Conservation (phyloP, 2,113 vertebrate species). For the Serranochromis macrocephalus region DNA sequence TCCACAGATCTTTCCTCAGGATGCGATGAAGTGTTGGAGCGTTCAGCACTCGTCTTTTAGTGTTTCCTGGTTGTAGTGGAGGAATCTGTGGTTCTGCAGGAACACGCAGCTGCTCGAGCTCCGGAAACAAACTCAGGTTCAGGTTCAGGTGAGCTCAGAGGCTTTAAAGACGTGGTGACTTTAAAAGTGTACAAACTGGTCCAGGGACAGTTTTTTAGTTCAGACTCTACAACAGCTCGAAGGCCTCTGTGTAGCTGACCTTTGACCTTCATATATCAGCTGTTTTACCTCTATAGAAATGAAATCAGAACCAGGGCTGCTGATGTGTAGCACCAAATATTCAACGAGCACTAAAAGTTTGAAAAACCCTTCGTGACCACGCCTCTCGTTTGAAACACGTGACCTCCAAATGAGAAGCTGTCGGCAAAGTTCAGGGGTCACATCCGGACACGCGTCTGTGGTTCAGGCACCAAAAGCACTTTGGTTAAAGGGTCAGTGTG, state of each 20-base stretch:
- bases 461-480: neutral
- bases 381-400: neutral
- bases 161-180: neutral
- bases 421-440: neutral
- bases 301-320: neutral
- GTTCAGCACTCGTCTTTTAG: neutral
- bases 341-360: neutral
- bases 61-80: neutral
- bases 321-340: neutral
- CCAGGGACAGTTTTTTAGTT: neutral
- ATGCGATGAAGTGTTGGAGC: neutral
- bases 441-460: neutral
- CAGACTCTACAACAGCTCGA: neutral
- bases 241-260: neutral
- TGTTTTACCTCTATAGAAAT: neutral
- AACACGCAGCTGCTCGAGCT: neutral
- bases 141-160: neutral
- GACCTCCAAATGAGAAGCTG: neutral
- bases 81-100: neutral
- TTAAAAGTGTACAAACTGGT: neutral
- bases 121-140: neutral
- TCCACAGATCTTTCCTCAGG: neutral
- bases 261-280: neutral
- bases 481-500: neutral
- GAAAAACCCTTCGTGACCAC: neutral